A percentile compares a stretch with the other conserved stretches of the same genome.
phyloP scores from a whole-genome alignment of 2,113 vertebrate species.

The Hiodon alosoides region DNA sequence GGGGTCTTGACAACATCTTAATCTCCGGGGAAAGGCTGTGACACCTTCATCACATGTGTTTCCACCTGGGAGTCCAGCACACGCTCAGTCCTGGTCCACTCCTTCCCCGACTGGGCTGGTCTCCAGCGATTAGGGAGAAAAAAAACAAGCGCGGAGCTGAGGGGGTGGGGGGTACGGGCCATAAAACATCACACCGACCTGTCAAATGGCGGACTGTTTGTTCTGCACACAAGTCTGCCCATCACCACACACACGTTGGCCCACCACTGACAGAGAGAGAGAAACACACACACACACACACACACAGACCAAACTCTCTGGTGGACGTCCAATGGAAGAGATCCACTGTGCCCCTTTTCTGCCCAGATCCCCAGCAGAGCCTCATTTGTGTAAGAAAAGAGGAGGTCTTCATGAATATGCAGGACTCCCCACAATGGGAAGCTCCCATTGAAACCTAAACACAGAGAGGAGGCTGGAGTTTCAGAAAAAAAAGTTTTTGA shows the following conservation, averaged over 20 bases:
- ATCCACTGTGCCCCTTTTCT: neutral
- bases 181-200: neutral
- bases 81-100: too few species aligned
- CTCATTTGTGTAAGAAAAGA: slow-evolving; percentile 28
- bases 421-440: slow-evolving; percentile 6
- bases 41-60: slow-evolving; percentile 8
- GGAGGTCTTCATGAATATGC: slow-evolving; percentile 56
- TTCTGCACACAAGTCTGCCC: neutral
- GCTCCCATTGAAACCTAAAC: too few species aligned
- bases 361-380: slow-evolving; percentile 33
- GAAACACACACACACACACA: slow-evolving; percentile 3
- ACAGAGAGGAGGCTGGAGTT: too few species aligned
- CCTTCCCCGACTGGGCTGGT: too few species aligned
- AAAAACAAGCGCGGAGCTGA: neutral
- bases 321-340: neutral
- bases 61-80: too few species aligned
- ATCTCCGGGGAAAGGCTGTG: slow-evolving; percentile 24
- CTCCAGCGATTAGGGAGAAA: neutral
- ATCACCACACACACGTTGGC: neutral
- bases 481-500: too few species aligned
- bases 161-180: neutral
- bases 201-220: neutral
- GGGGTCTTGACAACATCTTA: slow-evolving; percentile 28
- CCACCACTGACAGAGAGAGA: neutral
- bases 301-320: neutral